These are phyloP conservation scores for Periparus ater DNA, from an alignment of 2,797 vertebrate genomes.

Conservation along the genomic window DNA sequence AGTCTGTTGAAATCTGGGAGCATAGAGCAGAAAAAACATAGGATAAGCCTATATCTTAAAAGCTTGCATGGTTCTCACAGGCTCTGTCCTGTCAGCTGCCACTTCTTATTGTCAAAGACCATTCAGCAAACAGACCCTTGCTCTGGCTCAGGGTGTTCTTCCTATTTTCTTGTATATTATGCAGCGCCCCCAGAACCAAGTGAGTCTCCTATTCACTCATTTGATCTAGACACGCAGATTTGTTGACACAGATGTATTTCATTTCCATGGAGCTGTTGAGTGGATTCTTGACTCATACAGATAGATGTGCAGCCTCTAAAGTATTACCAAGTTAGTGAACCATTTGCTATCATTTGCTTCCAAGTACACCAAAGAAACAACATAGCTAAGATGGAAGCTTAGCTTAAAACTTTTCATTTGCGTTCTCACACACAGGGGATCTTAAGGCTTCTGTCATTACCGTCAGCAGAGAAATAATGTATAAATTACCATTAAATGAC, in stretches of 20 bases:
- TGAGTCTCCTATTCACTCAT: background rate
- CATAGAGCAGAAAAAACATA: background rate
- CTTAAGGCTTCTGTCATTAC: background rate
- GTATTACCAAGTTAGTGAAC: background rate
- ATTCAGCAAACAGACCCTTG: background rate
- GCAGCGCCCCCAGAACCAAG: background rate
- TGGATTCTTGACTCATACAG: background rate
- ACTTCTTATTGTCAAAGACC: background rate
- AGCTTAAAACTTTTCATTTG: background rate
- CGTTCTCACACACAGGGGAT: background rate
- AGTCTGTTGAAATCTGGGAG: background rate
- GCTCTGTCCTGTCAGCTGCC: background rate
- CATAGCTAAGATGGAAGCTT: background rate
- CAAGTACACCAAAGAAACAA: background rate
- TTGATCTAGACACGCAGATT: background rate
- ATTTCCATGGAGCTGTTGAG: background rate
- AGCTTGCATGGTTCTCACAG: background rate
- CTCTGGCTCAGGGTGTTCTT: background rate
- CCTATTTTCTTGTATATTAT: background rate
- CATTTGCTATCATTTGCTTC: background rate
- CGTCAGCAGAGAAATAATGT: background rate
- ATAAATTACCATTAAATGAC: background rate
- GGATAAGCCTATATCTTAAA: background rate
- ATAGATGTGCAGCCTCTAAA: background rate
- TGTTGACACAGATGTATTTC: background rate